These are phyloP conservation scores for Drosophila ochracea DNA, from an alignment of 2,888 invertebrate species.

Conservation along the genomic window DNA sequence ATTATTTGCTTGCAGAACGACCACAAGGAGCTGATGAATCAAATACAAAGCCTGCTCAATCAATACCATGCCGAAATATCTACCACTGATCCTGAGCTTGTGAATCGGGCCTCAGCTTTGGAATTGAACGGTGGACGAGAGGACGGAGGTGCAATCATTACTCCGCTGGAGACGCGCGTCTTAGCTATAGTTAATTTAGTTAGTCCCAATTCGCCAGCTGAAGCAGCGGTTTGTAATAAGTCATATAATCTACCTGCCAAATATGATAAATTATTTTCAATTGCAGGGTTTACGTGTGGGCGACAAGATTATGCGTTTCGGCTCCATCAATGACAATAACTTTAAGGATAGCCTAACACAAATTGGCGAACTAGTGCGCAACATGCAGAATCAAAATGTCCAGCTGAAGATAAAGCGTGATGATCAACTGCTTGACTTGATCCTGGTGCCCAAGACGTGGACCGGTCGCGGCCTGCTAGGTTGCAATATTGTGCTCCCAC, in stretches of 20 bases:
- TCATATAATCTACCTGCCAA: not conserved
- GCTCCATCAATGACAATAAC: constrained; percentile 90
- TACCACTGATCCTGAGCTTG: constrained; percentile 64
- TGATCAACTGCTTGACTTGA: constrained; percentile 86
- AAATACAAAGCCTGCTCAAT: constrained; percentile 90
- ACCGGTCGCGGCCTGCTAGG: constrained; percentile 92
- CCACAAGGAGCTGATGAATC: constrained; percentile 92
- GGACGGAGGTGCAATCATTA: constrained; percentile 32
- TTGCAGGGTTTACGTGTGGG: constrained; percentile 89
- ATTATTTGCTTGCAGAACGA: constrained; percentile 97
- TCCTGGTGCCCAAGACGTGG: constrained; percentile 91
- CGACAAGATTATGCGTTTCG: constrained; percentile 92
- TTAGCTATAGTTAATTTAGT: constrained; percentile 91
- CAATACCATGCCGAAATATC: constrained; percentile 87
- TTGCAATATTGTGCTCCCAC: constrained; percentile 87
- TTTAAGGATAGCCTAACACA: constrained; percentile 89
- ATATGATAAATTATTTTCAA: not conserved
- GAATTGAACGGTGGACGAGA: constrained; percentile 52
- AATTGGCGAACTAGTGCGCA: constrained; percentile 89
- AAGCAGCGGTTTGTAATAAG: constrained; percentile 88
- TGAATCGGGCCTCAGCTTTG: constrained; percentile 66
- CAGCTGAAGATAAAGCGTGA: constrained; percentile 87
- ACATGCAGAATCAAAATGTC: constrained; percentile 87
- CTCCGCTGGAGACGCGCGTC: constrained; percentile 75
- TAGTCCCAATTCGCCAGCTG: constrained; percentile 92